phyloP scores from a whole-genome alignment of 1,140 invertebrate species.

The Dolichoris vasculosae region DNA sequence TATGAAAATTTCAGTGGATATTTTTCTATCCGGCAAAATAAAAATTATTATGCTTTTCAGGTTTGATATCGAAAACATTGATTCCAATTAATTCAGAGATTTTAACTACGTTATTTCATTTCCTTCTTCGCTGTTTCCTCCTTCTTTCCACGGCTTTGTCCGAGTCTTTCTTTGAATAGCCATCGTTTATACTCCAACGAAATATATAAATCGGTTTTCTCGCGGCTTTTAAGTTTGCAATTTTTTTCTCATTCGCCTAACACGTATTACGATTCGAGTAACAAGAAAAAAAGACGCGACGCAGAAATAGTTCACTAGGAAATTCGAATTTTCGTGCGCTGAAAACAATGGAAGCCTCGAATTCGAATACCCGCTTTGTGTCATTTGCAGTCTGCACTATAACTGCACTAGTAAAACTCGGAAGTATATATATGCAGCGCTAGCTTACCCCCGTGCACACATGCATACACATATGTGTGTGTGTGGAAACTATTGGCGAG shows the following conservation, averaged over 20 bases:
- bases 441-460: background rate
- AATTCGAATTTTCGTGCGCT: conserved; percentile 17
- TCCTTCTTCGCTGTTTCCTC: no score
- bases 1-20: no score
- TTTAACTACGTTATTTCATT: background rate
- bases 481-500: background rate
- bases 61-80: no score
- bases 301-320: background rate
- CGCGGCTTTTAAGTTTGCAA: no score
- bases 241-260: background rate
- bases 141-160: background rate
- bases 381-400: conserved; percentile 36
- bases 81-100: no score
- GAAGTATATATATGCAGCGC: background rate
- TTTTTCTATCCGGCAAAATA: no score
- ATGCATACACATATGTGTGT: background rate
- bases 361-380: conserved; percentile 14
- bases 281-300: background rate
- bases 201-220: no score
- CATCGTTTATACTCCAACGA: no score
- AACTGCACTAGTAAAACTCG: conserved; percentile 14
- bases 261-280: background rate
- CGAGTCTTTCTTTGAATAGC: no score
- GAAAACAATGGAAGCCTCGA: conserved; percentile 8
- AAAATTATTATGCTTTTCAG: no score